Conservation (phyloP, 2,888 invertebrate species). For the Dastarcus helophoroides region DNA sequence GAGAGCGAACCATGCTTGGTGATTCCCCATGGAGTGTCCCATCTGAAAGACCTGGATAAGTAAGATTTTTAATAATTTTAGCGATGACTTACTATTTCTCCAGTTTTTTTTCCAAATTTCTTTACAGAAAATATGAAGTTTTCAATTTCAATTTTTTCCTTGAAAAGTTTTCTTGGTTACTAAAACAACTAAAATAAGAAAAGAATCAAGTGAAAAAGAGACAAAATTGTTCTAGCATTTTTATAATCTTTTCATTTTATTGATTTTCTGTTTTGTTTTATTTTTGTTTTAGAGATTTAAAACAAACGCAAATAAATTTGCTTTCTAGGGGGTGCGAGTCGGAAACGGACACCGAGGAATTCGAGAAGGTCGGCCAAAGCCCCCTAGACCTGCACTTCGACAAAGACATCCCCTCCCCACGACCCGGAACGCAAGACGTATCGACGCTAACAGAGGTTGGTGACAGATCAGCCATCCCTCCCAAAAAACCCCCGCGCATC, state of each 20-base stretch:
- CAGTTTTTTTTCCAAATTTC: no score
- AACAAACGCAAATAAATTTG: no score
- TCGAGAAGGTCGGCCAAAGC: constrained; percentile 64
- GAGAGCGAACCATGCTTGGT: constrained; percentile 31
- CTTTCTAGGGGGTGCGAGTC: constrained; percentile 60
- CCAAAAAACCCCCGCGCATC: constrained; percentile 38
- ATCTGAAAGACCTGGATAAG: constrained; percentile 35
- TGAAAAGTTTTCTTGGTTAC: no score
- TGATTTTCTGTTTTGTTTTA: no score
- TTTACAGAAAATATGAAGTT: no score
- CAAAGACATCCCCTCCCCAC: constrained; percentile 37
- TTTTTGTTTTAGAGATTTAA: constrained; percentile 3
- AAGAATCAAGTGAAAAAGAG: no score
- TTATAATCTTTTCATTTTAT: no score
- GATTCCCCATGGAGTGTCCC: constrained; percentile 27
- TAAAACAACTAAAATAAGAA: no score
- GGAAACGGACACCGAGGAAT: constrained; percentile 72
- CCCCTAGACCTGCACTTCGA: constrained; percentile 38
- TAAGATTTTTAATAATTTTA: constrained; percentile 23
- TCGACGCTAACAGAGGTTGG: constrained; percentile 50
- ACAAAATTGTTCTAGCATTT: no score
- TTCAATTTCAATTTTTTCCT: no score
- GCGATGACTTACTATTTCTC: no score
- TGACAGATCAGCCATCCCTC: constrained; percentile 32
- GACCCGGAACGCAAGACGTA: constrained; percentile 41